Evolutionary conservation across 2,113 vertebrate species (phyloP).

Genomic region (Trochalopteron elliotii): DNA sequence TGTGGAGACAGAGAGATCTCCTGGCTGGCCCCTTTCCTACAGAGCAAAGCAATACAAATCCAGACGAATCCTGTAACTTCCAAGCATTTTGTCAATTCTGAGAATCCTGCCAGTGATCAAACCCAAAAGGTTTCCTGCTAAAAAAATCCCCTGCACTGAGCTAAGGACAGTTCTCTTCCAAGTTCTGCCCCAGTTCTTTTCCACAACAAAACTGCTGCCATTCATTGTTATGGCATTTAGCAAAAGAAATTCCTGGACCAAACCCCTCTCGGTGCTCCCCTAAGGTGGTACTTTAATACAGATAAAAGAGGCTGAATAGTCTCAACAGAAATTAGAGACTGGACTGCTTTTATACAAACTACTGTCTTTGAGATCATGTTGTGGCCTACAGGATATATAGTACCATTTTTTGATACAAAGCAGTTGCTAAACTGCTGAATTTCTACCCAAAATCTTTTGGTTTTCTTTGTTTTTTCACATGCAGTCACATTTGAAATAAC

Average conservation of each 20-base stretch:
- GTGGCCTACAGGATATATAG: background rate
- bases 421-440: background rate
- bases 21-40: background rate
- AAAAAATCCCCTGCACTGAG: background rate
- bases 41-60: background rate
- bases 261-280: rapidly evolving
- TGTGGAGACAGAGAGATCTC: background rate
- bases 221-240: background rate
- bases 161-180: background rate
- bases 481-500: background rate
- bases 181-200: background rate
- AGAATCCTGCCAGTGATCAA: background rate
- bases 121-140: background rate
- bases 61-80: background rate
- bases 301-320: background rate
- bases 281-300: background rate
- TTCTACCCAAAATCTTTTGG: background rate
- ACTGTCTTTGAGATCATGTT: background rate
- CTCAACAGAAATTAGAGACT: background rate
- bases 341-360: background rate
- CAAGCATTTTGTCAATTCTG: background rate
- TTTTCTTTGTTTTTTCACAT: background rate
- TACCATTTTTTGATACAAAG: background rate
- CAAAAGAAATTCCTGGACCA: background rate
- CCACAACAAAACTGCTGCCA: background rate